These are phyloP conservation scores for Coptodon bakossiorum DNA, from an alignment of 2,113 vertebrate species.

Conservation along the genomic window DNA sequence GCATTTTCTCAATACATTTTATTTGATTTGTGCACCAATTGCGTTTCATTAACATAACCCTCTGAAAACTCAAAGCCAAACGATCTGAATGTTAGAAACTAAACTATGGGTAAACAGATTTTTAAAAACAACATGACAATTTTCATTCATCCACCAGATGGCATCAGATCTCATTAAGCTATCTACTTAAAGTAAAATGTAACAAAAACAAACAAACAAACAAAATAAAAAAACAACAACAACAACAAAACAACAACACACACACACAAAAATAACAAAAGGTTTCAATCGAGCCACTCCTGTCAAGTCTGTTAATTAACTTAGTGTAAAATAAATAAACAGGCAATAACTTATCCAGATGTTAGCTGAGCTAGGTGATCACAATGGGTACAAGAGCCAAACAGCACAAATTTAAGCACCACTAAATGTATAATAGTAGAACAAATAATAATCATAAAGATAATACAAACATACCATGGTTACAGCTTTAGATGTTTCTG, in stretches of 20 bases:
- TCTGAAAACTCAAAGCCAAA: neutral
- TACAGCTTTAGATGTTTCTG: neutral
- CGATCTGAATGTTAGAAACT: neutral
- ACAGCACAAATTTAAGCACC: neutral
- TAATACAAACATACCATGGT: slow-evolving; percentile 35
- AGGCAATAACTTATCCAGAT: neutral
- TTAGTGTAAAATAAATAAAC: neutral
- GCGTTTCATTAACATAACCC: neutral
- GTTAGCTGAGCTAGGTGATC: neutral
- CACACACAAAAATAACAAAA: neutral
- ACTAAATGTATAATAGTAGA: neutral
- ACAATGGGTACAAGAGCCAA: neutral
- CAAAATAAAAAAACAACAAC: accelerated
- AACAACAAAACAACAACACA: accelerated
- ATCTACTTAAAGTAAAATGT: neutral
- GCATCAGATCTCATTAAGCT: neutral
- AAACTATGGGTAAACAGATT: neutral
- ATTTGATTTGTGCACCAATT: neutral
- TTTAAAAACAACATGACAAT: neutral
- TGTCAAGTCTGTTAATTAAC: neutral
- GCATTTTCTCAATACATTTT: neutral
- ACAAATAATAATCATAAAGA: neutral
- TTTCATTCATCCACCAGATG: neutral
- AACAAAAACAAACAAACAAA: neutral
- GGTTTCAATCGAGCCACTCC: neutral